Percentiles rank a stretch among this genome's conserved stretches.
Conservation (phyloP, 2,888 invertebrate species). For the Sylvicola cinctus region DNA sequence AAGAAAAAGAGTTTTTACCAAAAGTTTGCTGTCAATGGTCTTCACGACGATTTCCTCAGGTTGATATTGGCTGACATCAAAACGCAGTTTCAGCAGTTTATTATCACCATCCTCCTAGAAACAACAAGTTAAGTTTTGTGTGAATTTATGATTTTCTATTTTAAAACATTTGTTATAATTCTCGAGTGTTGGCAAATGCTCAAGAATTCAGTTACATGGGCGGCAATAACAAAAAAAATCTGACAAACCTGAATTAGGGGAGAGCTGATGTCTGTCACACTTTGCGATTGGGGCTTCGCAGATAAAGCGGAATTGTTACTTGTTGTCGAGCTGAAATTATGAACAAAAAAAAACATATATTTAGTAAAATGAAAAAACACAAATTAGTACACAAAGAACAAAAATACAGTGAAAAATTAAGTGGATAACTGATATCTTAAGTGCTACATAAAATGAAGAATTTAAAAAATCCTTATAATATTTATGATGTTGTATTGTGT, state of each 20-base stretch:
- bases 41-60: slow-evolving; percentile 97
- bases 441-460: too few species aligned
- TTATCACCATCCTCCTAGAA: slow-evolving; percentile 77
- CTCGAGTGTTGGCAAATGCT: too few species aligned
- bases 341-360: slow-evolving; percentile 4
- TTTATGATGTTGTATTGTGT: too few species aligned
- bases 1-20: too few species aligned
- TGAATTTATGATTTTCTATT: too few species aligned
- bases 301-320: slow-evolving; percentile 24
- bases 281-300: slow-evolving; percentile 21
- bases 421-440: too few species aligned
- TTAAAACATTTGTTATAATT: too few species aligned
- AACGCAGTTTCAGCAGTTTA: slow-evolving; percentile 83
- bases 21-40: slow-evolving; percentile 91
- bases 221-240: neutral
- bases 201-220: neutral
- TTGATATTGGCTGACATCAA: slow-evolving; percentile 93
- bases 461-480: too few species aligned
- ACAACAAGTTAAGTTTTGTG: slow-evolving; percentile 17
- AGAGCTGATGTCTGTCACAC: slow-evolving; percentile 76
- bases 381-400: too few species aligned
- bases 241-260: slow-evolving; percentile 42
- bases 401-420: too few species aligned
- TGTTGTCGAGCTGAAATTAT: slow-evolving; percentile 18
- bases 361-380: too few species aligned